These are phyloP conservation scores for Chaenogobius annularis DNA, from an alignment of 2,113 vertebrate species.

Conservation along the genomic window DNA sequence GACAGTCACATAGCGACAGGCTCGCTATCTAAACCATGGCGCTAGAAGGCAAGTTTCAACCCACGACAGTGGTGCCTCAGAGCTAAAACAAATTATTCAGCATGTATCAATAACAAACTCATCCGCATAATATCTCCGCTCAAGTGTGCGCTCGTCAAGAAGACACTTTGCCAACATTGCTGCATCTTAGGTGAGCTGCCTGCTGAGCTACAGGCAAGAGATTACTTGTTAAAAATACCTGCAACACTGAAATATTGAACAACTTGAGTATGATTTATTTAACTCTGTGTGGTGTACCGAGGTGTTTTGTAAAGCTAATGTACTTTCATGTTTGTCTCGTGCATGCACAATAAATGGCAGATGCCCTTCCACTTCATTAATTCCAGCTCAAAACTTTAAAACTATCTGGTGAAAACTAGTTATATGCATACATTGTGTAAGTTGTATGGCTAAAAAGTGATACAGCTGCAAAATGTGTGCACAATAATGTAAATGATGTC, in stretches of 20 bases:
- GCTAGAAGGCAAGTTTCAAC: constrained; percentile 1
- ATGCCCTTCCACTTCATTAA: too few relatives aligned
- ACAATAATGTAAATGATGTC: too few relatives aligned
- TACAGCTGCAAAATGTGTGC: too few relatives aligned
- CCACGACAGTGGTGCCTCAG: neutral
- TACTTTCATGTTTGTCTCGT: too few relatives aligned
- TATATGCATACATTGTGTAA: too few relatives aligned
- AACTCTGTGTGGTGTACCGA: neutral
- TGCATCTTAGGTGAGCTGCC: neutral
- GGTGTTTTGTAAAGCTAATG: neutral
- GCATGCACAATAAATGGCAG: too few relatives aligned
- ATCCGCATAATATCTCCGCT: neutral
- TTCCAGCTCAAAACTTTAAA: too few relatives aligned
- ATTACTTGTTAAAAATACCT: neutral
- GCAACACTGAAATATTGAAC: neutral
- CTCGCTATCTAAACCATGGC: neutral
- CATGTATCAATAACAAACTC: constrained; percentile 1
- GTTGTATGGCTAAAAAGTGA: too few relatives aligned
- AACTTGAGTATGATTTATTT: neutral
- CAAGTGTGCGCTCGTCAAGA: neutral
- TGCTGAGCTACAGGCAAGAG: constrained; percentile 4
- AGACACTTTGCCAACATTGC: constrained; percentile 3
- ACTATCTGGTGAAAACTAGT: too few relatives aligned
- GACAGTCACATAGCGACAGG: neutral
- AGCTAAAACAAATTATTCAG: constrained; percentile 6